Evolutionary conservation across 2,797 vertebrate species (phyloP).

Genomic region (Myotis myotis): DNA sequence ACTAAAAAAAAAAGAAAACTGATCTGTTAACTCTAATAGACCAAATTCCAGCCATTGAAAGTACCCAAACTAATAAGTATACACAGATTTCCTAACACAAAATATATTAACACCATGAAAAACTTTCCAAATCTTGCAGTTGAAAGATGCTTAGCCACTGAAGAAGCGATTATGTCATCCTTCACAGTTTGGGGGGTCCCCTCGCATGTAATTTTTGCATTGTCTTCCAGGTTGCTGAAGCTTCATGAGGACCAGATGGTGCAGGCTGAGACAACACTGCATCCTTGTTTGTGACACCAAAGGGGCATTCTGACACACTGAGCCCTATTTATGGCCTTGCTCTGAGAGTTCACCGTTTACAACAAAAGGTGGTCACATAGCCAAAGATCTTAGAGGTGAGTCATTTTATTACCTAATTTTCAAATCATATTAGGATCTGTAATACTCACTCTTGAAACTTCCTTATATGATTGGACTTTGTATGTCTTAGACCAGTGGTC

Average conservation of each 20-base stretch:
- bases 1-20: not conserved
- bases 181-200: not conserved
- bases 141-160: slow-evolving; percentile 15
- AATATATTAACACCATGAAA: not conserved
- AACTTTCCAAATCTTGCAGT: not conserved
- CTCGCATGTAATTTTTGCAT: not conserved
- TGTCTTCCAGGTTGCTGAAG: not conserved
- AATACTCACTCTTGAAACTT: not conserved
- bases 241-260: not conserved
- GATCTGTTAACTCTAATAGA: not conserved
- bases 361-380: not conserved
- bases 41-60: not conserved
- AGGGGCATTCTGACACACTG: not conserved
- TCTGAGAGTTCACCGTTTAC: not conserved
- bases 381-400: not conserved
- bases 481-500: not conserved
- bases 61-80: not conserved
- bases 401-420: slow-evolving; percentile 28
- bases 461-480: not conserved
- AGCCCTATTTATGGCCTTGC: not conserved
- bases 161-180: not conserved
- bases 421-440: not conserved
- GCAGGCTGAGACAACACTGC: not conserved
- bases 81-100: not conserved
- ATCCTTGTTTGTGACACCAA: not conserved